Conservation (phyloP, 1,140 invertebrate species). For the Magallana gigas region DNA sequence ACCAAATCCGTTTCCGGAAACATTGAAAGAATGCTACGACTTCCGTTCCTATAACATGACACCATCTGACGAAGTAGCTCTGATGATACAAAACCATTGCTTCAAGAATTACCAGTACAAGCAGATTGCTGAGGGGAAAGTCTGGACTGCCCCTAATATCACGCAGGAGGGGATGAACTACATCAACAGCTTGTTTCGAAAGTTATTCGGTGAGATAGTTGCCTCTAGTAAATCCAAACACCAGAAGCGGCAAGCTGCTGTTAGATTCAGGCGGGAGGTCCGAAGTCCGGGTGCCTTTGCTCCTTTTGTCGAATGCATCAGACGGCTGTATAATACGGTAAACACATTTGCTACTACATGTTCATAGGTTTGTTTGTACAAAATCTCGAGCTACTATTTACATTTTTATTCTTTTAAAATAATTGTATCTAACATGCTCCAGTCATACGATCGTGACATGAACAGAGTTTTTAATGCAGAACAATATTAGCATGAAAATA, state of each 20-base stretch:
- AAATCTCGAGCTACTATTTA: no score
- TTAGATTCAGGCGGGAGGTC: neutral
- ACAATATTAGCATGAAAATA: no score
- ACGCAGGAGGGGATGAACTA: conserved; percentile 10
- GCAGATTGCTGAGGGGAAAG: neutral
- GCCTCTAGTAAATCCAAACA: neutral
- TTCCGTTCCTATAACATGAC: conserved; percentile 26
- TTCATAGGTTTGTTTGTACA: no score
- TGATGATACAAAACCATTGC: neutral
- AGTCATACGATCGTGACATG: no score
- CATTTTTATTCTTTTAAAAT: no score
- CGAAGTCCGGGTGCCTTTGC: neutral
- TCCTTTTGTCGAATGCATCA: neutral
- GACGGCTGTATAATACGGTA: neutral
- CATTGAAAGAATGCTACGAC: neutral
- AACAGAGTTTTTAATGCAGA: no score
- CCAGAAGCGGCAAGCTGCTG: neutral
- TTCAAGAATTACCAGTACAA: neutral
- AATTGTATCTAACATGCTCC: no score
- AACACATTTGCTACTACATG: neutral
- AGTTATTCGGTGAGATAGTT: neutral
- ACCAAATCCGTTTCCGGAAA: conserved; percentile 2
- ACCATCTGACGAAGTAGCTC: neutral
- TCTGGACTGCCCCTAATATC: neutral
- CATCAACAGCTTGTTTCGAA: conserved; percentile 14